Evolutionary conservation across 2,888 invertebrate species (phyloP).

Genomic region (Drosophila histrio): DNA sequence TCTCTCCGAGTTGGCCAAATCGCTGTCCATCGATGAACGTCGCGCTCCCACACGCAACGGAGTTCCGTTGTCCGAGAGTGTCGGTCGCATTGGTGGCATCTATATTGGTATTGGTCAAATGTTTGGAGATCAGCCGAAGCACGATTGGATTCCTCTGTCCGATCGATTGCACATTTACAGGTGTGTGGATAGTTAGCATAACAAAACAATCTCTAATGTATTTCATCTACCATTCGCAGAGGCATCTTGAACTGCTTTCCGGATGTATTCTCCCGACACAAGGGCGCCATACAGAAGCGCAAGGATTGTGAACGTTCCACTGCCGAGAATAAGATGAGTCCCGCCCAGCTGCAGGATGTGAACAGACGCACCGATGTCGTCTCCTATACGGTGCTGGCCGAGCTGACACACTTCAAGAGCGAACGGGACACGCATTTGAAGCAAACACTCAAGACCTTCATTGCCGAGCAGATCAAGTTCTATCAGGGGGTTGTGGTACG

Average conservation of each 20-base stretch:
- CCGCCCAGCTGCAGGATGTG: constrained; percentile 91
- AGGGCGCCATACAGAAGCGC: constrained; percentile 94
- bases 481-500: constrained; percentile 93
- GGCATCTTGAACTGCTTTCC: constrained; percentile 96
- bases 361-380: constrained; percentile 94
- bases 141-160: constrained; percentile 95
- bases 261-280: constrained; percentile 94
- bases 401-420: constrained; percentile 95
- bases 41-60: constrained; percentile 86
- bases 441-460: constrained; percentile 92
- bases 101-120: constrained; percentile 95
- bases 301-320: constrained; percentile 93
- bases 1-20: constrained; percentile 92
- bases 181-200: constrained; percentile 42
- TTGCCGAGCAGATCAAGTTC: constrained; percentile 95
- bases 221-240: constrained; percentile 80
- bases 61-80: constrained; percentile 90
- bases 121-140: constrained; percentile 95
- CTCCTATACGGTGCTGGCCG: constrained; percentile 96
- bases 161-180: constrained; percentile 96
- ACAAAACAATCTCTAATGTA: neutral
- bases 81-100: constrained; percentile 93
- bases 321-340: constrained; percentile 92
- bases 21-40: constrained; percentile 91
- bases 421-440: constrained; percentile 94